phyloP scores from a whole-genome alignment of 1,140 invertebrate genomes.

The Cydia splendana region DNA sequence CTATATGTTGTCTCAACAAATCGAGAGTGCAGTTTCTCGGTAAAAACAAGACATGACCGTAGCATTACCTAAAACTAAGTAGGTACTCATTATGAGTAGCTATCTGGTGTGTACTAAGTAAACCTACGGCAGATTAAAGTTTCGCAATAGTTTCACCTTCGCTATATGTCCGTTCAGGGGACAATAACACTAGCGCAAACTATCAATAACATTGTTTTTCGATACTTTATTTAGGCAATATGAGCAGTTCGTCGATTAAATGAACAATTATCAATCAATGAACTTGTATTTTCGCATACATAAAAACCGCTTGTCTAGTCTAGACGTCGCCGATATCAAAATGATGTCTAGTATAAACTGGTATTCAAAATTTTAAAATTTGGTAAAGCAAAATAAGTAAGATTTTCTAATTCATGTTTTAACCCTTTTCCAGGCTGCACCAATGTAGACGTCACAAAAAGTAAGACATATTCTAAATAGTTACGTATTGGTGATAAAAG shows the following conservation, averaged over 20 bases:
- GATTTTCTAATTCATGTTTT: no score
- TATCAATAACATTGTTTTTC: conserved; percentile 28
- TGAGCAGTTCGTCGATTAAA: neutral
- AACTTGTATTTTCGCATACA: conserved; percentile 22
- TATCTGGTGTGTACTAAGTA: neutral
- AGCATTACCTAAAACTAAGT: neutral
- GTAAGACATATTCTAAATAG: no score
- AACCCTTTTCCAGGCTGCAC: no score
- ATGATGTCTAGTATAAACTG: neutral
- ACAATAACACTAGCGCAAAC: conserved; percentile 25
- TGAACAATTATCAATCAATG: conserved; percentile 1
- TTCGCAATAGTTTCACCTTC: conserved; percentile 23
- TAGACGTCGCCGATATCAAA: conserved; percentile 8
- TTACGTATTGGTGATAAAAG: no score
- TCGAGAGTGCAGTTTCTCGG: neutral
- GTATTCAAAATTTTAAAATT: no score
- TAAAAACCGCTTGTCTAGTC: conserved; percentile 8
- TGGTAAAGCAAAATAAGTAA: no score
- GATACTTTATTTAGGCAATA: conserved; percentile 20
- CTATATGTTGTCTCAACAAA: neutral
- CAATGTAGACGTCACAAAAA: no score
- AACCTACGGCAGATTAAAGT: conserved; percentile 10
- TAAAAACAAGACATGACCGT: neutral
- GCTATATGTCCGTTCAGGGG: conserved; percentile 20
- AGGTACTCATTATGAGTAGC: neutral